Conservation (phyloP, 1,140 invertebrate genomes). For the Trichonephila clavata region DNA sequence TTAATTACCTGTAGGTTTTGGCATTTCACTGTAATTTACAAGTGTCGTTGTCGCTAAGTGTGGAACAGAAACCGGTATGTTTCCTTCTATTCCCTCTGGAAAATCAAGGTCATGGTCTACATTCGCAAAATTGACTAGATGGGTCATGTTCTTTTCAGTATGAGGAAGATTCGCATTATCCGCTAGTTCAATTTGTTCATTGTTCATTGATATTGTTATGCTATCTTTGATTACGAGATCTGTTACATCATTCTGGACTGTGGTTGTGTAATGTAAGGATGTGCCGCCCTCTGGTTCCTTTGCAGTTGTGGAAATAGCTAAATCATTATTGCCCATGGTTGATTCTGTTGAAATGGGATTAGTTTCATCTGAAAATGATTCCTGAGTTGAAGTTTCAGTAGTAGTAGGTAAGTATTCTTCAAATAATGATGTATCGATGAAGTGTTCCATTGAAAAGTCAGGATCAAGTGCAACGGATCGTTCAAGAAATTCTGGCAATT, state of each 20-base stretch:
- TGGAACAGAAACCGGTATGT: conserved; percentile 40
- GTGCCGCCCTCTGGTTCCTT: not conserved
- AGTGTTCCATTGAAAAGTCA: too few relatives aligned
- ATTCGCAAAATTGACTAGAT: conserved; percentile 32
- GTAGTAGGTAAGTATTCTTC: too few relatives aligned
- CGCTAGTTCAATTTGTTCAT: not conserved
- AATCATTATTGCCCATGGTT: too few relatives aligned
- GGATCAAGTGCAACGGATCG: too few relatives aligned
- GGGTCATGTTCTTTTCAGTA: not conserved
- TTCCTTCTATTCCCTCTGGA: conserved; percentile 71
- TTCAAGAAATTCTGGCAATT: not conserved
- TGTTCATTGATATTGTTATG: not conserved
- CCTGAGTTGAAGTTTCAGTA: too few relatives aligned
- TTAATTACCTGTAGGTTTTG: not conserved
- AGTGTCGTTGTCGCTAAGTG: too few relatives aligned
- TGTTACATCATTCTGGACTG: too few relatives aligned
- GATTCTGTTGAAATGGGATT: not conserved
- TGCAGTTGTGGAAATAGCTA: not conserved
- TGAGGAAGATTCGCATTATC: not conserved
- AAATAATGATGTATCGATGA: too few relatives aligned
- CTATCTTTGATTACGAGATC: too few relatives aligned
- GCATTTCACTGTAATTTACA: too few relatives aligned
- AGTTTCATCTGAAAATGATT: not conserved
- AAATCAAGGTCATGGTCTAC: conserved; percentile 53
- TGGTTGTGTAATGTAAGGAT: too few relatives aligned